Conservation (phyloP, 1,140 invertebrate genomes). For the Zophobas atratus region DNA sequence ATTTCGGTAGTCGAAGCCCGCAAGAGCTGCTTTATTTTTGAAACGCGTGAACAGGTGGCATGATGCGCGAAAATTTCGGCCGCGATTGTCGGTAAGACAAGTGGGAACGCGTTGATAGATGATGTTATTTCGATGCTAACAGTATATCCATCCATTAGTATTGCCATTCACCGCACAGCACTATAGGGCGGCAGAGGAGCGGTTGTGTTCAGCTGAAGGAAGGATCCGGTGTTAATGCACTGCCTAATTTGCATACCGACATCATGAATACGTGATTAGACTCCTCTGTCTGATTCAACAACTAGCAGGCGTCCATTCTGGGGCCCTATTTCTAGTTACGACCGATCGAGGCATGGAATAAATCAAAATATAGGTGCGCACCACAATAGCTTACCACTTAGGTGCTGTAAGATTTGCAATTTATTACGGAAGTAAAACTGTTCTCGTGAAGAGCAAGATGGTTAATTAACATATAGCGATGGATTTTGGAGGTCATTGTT, state of each 20-base stretch:
- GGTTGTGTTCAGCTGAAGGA: conserved; percentile 47
- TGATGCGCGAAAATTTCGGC: background rate
- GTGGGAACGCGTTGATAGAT: conserved; percentile 47
- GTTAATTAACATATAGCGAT: no score
- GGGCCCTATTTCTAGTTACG: conserved; percentile 12
- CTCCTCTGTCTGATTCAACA: conserved; percentile 44
- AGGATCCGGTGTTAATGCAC: conserved; percentile 55
- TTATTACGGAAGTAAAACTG: background rate
- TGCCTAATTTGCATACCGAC: conserved; percentile 53
- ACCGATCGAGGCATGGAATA: conserved; percentile 2
- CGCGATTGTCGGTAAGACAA: conserved; percentile 36
- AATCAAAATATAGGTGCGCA: conserved; percentile 4
- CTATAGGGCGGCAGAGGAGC: conserved; percentile 44
- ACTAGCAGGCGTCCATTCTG: conserved; percentile 10
- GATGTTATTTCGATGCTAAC: conserved; percentile 39
- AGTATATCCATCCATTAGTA: conserved; percentile 50
- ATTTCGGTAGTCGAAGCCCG: no score
- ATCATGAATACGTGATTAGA: conserved; percentile 55
- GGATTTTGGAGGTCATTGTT: no score
- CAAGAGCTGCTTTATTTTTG: no score
- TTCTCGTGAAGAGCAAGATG: no score
- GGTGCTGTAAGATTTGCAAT: conserved; percentile 2
- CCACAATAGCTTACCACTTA: background rate
- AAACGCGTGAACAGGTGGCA: background rate
- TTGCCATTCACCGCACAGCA: conserved; percentile 46